Percentiles rank a stretch among this genome's conserved stretches.
Conservation (phyloP, 2,888 invertebrate species). For the Polydrusus pterygomalis region DNA sequence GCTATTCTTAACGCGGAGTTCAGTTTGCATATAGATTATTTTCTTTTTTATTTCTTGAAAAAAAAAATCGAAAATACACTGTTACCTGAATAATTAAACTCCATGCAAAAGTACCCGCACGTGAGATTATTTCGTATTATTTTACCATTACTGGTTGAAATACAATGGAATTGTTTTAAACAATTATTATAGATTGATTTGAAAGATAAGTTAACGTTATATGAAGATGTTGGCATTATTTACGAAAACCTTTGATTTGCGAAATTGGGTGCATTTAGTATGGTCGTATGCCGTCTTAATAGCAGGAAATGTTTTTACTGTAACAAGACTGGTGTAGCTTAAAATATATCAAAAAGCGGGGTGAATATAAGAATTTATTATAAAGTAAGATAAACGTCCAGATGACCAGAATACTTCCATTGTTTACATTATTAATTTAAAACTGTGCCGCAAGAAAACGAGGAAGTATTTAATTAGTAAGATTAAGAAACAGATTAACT, state of each 20-base stretch:
- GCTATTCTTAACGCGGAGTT: constrained; percentile 22
- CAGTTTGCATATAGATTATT: constrained; percentile 21
- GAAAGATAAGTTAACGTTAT: constrained; percentile 11
- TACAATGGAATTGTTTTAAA: constrained; percentile 23
- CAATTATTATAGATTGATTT: constrained; percentile 29
- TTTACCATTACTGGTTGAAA: constrained; percentile 16
- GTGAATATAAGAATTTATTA: too few species aligned
- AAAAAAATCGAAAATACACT: constrained; percentile 31
- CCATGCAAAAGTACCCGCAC: constrained; percentile 37
- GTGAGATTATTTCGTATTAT: constrained; percentile 30
- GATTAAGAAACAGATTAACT: neutral
- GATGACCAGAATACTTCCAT: neutral
- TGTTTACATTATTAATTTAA: neutral
- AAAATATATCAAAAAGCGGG: too few species aligned
- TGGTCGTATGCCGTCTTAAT: too few species aligned
- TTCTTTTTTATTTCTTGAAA: constrained; percentile 20
- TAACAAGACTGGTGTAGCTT: too few species aligned
- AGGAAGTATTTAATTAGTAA: neutral
- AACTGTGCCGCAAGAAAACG: neutral
- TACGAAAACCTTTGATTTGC: neutral
- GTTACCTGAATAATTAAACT: constrained; percentile 42
- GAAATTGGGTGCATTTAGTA: too few species aligned
- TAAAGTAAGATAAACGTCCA: too few species aligned
- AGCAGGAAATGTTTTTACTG: too few species aligned
- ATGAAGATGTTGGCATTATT: constrained; percentile 17